A percentile compares a stretch with the other conserved stretches of the same genome.
Evolutionary conservation across 1,140 invertebrate genomes (phyloP).

Genomic region (Cydia splendana): DNA sequence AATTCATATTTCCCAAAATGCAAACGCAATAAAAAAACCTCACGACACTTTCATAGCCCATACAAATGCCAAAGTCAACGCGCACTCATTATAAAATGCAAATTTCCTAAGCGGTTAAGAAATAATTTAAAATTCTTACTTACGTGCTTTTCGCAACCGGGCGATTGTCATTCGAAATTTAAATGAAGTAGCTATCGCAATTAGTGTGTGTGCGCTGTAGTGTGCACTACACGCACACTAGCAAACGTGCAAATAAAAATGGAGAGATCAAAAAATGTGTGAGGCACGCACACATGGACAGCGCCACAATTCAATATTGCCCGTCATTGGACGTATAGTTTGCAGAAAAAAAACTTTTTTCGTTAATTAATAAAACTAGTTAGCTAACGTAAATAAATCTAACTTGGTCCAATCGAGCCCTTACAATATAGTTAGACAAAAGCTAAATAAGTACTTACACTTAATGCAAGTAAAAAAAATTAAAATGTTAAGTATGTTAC

Average conservation of each 20-base stretch:
- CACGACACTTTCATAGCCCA: constrained; percentile 6
- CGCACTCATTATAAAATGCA: constrained; percentile 29
- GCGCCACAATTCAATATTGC: constrained; percentile 74
- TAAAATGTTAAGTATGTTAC: no score
- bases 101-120: constrained; percentile 26
- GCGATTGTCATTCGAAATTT: constrained; percentile 77
- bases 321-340: constrained; percentile 68
- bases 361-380: constrained; percentile 36
- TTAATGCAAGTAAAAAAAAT: no score
- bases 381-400: neutral
- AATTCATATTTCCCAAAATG: neutral
- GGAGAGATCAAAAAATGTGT: constrained; percentile 75
- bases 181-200: constrained; percentile 79
- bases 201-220: constrained; percentile 58
- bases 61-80: constrained; percentile 1
- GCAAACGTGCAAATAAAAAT: constrained; percentile 67
- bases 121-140: constrained; percentile 50
- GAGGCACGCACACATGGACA: constrained; percentile 53
- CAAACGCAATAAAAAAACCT: neutral
- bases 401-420: neutral
- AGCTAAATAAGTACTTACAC: no score
- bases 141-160: constrained; percentile 53
- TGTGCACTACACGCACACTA: constrained; percentile 59
- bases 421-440: no score
- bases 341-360: constrained; percentile 45